These are phyloP conservation scores for Leucoraja ocellata DNA, from an alignment of 2,797 vertebrate species.

Conservation along the genomic window DNA sequence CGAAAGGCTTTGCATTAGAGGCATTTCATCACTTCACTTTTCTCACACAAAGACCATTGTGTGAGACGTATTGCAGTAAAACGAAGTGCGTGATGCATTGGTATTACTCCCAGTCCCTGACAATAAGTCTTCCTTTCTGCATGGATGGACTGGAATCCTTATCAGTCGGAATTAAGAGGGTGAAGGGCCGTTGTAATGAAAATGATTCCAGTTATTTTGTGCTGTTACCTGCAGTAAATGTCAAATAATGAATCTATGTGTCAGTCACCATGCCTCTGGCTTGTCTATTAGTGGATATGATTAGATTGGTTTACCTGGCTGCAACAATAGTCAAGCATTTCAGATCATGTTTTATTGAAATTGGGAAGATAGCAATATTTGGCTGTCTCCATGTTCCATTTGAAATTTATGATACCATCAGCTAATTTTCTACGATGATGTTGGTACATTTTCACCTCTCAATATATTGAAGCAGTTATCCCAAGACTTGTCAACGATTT, in stretches of 20 bases:
- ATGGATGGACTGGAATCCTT: background rate
- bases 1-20: conserved; percentile 13
- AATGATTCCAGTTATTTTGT: background rate
- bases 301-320: background rate
- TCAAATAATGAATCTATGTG: background rate
- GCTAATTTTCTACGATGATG: background rate
- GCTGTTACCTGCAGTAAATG: conserved; percentile 26
- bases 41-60: background rate
- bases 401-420: conserved; percentile 5
- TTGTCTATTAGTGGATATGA: background rate
- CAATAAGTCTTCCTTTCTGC: background rate
- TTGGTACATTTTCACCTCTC: background rate
- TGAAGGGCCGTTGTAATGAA: background rate
- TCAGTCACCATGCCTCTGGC: background rate
- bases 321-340: conserved; percentile 10
- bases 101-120: conserved; percentile 1
- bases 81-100: background rate
- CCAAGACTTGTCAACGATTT: conserved; percentile 5
- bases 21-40: background rate
- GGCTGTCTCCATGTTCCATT: conserved; percentile 14
- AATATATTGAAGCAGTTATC: background rate
- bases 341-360: background rate
- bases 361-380: background rate
- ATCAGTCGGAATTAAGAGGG: background rate
- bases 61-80: background rate